Percentiles rank a stretch among this genome's conserved stretches.
These are phyloP conservation scores for Aspidapion aeneum DNA, from an alignment of 2,888 invertebrate species.

Conservation along the genomic window DNA sequence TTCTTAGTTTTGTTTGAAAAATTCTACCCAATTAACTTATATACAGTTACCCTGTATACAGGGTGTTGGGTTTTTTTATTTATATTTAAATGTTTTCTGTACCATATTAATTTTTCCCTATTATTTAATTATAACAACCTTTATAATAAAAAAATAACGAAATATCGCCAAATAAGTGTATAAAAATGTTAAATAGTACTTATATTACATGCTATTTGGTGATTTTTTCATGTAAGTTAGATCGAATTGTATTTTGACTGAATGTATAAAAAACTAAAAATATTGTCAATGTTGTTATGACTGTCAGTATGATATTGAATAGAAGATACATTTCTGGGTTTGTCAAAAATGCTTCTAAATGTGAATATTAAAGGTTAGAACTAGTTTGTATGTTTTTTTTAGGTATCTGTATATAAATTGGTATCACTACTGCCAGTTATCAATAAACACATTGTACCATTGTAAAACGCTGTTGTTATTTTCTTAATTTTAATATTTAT, in stretches of 20 bases:
- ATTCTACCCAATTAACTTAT: conserved; percentile 12
- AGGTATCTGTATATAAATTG: conserved; percentile 38
- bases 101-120: too few species aligned
- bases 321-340: not conserved
- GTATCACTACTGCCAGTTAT: conserved; percentile 47
- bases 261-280: not conserved
- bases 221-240: not conserved
- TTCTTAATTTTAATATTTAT: not conserved
- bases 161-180: not conserved
- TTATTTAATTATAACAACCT: too few species aligned
- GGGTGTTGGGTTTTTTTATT: not conserved
- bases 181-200: not conserved
- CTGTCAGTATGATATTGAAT: not conserved
- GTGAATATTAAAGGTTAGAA: conserved; percentile 41
- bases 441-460: conserved; percentile 41
- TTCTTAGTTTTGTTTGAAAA: conserved; percentile 38
- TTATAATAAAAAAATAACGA: too few species aligned
- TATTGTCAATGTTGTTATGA: not conserved
- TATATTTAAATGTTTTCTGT: too few species aligned
- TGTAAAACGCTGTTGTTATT: conserved; percentile 17
- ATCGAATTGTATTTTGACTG: not conserved
- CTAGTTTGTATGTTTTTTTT: conserved; percentile 42
- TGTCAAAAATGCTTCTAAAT: conserved; percentile 37
- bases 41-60: not conserved
- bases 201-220: not conserved